phyloP scores from a whole-genome alignment of 2,888 invertebrate genomes.

The Cosmopolites sordidus region DNA sequence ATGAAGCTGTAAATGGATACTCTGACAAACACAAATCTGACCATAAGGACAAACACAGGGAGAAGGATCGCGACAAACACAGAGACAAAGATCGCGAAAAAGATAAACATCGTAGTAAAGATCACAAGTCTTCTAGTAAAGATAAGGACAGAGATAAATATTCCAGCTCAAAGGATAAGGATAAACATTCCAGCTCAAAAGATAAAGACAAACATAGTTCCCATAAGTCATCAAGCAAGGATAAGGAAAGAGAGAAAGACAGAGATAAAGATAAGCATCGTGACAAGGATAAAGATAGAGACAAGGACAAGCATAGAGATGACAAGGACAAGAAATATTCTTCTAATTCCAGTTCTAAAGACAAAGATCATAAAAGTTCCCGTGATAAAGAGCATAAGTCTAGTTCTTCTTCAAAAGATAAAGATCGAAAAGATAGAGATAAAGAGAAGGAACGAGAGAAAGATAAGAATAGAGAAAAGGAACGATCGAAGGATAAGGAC shows the following conservation, averaged over 20 bases:
- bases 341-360: slow-evolving; percentile 34
- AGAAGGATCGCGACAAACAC: slow-evolving; percentile 49
- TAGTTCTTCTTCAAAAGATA: slow-evolving; percentile 46
- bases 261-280: slow-evolving; percentile 39
- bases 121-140: slow-evolving; percentile 47
- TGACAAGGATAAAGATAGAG: slow-evolving; percentile 41
- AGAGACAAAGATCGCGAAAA: slow-evolving; percentile 40
- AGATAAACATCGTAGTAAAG: slow-evolving; percentile 40
- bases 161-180: slow-evolving; percentile 44
- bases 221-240: slow-evolving; percentile 42
- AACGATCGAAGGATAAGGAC: slow-evolving; percentile 45
- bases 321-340: slow-evolving; percentile 46
- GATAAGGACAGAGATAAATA: slow-evolving; percentile 60
- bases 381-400: slow-evolving; percentile 41
- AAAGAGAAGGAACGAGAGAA: slow-evolving; percentile 39
- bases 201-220: slow-evolving; percentile 46
- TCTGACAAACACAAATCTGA: slow-evolving; percentile 55
- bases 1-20: slow-evolving; percentile 80
- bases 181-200: slow-evolving; percentile 43
- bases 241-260: slow-evolving; percentile 46
- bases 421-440: slow-evolving; percentile 43
- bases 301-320: slow-evolving; percentile 42
- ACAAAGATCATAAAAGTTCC: slow-evolving; percentile 49
- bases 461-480: slow-evolving; percentile 42
- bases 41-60: slow-evolving; percentile 60